These are phyloP conservation scores for Centropristis striata DNA, from an alignment of 2,113 vertebrate genomes.

Conservation along the genomic window DNA sequence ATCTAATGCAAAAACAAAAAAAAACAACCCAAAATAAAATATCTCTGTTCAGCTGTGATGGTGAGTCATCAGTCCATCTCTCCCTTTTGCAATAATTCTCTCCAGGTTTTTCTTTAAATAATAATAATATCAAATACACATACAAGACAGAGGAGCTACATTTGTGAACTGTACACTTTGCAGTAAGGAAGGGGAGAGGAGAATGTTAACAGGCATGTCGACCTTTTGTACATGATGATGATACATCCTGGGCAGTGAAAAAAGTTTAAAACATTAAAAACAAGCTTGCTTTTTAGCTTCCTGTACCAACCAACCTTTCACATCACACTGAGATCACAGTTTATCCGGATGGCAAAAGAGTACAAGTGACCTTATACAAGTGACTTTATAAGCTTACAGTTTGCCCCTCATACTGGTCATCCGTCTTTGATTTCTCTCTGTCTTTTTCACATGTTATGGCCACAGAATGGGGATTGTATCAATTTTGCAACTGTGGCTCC, in stretches of 20 bases:
- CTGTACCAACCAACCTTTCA: slow-evolving; percentile 53
- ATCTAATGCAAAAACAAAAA: slow-evolving; percentile 69
- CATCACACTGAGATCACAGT: slow-evolving; percentile 78
- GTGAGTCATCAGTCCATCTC: slow-evolving; percentile 48
- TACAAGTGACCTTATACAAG: slow-evolving; percentile 35
- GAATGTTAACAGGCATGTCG: slow-evolving; percentile 61
- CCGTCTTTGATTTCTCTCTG: slow-evolving; percentile 8
- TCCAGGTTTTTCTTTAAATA: slow-evolving; percentile 72
- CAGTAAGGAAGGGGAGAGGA: slow-evolving; percentile 58
- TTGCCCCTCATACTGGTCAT: not conserved
- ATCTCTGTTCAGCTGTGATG: slow-evolving; percentile 60
- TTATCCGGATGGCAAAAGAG: slow-evolving; percentile 78
- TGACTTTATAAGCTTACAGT: slow-evolving; percentile 19
- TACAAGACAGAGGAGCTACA: slow-evolving; percentile 81
- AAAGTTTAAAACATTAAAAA: slow-evolving; percentile 80
- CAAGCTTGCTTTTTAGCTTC: slow-evolving; percentile 73
- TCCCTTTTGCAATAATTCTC: slow-evolving; percentile 56
- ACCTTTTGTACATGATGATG: slow-evolving; percentile 71
- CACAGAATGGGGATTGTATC: slow-evolving; percentile 1
- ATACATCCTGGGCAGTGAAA: slow-evolving; percentile 75
- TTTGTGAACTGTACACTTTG: slow-evolving; percentile 82
- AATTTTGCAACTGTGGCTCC: not conserved
- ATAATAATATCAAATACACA: slow-evolving; percentile 84
- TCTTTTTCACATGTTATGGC: slow-evolving; percentile 2
- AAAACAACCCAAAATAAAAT: slow-evolving; percentile 55